phyloP scores from a whole-genome alignment of 2,888 invertebrate genomes.

The Timema podura region DNA sequence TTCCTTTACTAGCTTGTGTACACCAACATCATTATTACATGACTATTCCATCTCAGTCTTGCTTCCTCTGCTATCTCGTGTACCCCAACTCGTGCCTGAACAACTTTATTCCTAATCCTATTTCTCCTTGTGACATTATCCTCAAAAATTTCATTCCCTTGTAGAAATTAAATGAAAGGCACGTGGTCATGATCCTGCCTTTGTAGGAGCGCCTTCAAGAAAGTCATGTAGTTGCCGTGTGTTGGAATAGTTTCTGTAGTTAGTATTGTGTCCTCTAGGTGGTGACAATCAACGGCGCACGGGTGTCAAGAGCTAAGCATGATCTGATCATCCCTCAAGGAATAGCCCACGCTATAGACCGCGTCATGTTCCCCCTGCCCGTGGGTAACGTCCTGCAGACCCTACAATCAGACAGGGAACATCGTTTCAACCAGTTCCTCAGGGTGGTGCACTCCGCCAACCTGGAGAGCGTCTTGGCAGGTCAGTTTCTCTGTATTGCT shows the following conservation, averaged over 20 bases:
- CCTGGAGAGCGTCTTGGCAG: conserved; percentile 67
- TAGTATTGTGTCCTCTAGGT: conserved; percentile 48
- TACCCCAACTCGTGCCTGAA: too few species aligned
- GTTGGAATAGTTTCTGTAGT: neutral
- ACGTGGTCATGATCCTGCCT: too few species aligned
- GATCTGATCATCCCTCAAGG: conserved; percentile 83
- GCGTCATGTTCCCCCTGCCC: conserved; percentile 86
- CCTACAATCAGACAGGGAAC: conserved; percentile 76
- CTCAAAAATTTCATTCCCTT: too few species aligned
- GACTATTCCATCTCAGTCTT: too few species aligned
- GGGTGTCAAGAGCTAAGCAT: conserved; percentile 73
- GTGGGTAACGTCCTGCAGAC: conserved; percentile 84
- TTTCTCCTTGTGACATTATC: too few species aligned
- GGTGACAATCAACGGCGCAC: conserved; percentile 81
- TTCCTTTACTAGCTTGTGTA: too few species aligned
- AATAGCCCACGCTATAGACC: conserved; percentile 76
- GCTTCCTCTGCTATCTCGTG: too few species aligned
- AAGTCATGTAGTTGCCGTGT: neutral
- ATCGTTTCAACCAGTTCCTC: conserved; percentile 73
- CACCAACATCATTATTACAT: too few species aligned
- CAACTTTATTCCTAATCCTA: too few species aligned
- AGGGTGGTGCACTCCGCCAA: conserved; percentile 74
- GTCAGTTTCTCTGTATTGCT: conserved; percentile 44
- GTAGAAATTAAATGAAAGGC: too few species aligned
- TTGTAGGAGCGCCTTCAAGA: too few species aligned